Percentiles rank a stretch among this genome's conserved stretches.
Conservation (phyloP, 2,797 vertebrate genomes). For the Pangasius larnaudii region DNA sequence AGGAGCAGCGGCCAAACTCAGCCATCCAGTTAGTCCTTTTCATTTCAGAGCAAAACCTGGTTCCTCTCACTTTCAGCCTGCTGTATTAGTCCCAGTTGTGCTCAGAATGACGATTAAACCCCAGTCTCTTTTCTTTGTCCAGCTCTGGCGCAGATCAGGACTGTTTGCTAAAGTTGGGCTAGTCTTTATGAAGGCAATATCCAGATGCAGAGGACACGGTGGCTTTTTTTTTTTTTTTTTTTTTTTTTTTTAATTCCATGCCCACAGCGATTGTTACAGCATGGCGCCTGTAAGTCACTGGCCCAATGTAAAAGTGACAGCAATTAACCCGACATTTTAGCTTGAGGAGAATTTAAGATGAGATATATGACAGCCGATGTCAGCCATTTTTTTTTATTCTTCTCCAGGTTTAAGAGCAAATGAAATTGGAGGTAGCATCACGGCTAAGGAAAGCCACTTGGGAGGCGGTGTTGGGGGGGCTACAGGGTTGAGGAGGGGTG, state of each 20-base stretch:
- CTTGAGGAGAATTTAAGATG: constrained; percentile 98
- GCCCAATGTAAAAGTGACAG: constrained; percentile 99
- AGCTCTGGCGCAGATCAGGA: neutral
- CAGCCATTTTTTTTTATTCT: constrained; percentile 75
- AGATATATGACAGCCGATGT: constrained; percentile 98
- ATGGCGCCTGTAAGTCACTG: constrained; percentile 88
- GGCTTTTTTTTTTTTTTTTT: constrained; percentile 78
- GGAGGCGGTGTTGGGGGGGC: constrained; percentile 69
- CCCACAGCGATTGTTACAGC: constrained; percentile 86
- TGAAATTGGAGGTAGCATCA: constrained; percentile 93
- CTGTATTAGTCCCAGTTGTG: constrained; percentile 13
- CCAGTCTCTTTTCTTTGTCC: neutral
- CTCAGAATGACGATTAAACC: constrained; percentile 9
- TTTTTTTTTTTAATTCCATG: constrained; percentile 12
- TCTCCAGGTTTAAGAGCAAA: constrained; percentile 90
- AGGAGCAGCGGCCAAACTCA: neutral
- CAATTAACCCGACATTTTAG: constrained; percentile 99
- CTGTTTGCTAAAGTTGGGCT: constrained; percentile 36
- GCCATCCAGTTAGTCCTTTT: neutral
- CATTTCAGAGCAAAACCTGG: neutral
- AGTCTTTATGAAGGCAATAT: constrained; percentile 38
- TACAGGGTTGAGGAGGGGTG: constrained; percentile 39
- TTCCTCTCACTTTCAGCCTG: neutral
- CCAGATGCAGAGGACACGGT: constrained; percentile 68
- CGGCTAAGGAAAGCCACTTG: constrained; percentile 85